A percentile compares a stretch with the other conserved stretches of the same genome.
These are phyloP conservation scores for Parthenolecanium corni DNA, from an alignment of 2,888 invertebrate genomes.

Conservation along the genomic window DNA sequence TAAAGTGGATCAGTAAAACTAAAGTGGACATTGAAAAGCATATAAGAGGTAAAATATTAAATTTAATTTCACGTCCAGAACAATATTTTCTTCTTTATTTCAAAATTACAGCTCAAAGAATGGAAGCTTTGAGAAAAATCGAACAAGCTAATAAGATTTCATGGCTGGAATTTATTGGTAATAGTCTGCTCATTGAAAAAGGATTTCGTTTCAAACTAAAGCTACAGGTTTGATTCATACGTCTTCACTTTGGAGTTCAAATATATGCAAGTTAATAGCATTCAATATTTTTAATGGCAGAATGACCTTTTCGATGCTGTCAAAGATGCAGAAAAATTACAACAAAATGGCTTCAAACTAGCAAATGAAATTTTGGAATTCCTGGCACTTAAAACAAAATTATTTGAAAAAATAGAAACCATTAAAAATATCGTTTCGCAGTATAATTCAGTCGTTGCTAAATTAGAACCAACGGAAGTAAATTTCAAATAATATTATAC, in stretches of 20 bases:
- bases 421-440: slow-evolving; percentile 48
- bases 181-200: slow-evolving; percentile 54
- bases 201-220: slow-evolving; percentile 32
- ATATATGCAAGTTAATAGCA: background rate
- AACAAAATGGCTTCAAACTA: slow-evolving; percentile 52
- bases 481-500: background rate
- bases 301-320: slow-evolving; percentile 53
- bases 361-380: slow-evolving; percentile 45
- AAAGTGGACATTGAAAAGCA: slow-evolving; percentile 5
- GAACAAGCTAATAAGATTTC: slow-evolving; percentile 35
- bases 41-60: background rate
- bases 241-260: too few species aligned
- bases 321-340: slow-evolving; percentile 62
- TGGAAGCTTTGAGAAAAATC: slow-evolving; percentile 17
- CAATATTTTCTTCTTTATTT: background rate
- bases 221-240: background rate
- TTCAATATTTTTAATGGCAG: slow-evolving; percentile 40
- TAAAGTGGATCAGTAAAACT: slow-evolving; percentile 5
- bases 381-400: slow-evolving; percentile 50
- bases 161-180: slow-evolving; percentile 60
- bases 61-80: background rate
- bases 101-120: background rate
- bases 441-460: slow-evolving; percentile 53
- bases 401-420: slow-evolving; percentile 54
- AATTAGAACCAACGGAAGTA: slow-evolving; percentile 60